Evolutionary conservation across 2,888 invertebrate species (phyloP).

Genomic region (Clostera curtula): DNA sequence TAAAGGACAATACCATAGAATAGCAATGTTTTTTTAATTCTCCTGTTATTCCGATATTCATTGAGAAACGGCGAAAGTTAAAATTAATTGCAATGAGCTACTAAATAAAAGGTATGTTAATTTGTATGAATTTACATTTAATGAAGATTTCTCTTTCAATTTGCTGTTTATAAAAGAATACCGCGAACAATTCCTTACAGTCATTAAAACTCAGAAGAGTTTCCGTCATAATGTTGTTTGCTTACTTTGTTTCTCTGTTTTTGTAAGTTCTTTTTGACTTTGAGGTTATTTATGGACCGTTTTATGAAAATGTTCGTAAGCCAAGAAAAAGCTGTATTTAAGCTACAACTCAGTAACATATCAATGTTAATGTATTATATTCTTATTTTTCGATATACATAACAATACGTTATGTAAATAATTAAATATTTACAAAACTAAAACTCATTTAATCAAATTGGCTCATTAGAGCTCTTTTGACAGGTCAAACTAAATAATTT

Average conservation of each 20-base stretch:
- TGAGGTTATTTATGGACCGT: constrained; percentile 8
- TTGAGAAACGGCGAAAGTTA: constrained; percentile 6
- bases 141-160: constrained; percentile 14
- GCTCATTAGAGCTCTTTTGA: no score
- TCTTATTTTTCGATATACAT: no score
- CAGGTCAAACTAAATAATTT: no score
- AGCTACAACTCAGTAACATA: no score
- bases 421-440: no score
- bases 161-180: constrained; percentile 11
- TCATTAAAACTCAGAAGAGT: constrained; percentile 11
- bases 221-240: constrained; percentile 11
- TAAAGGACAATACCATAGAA: no score
- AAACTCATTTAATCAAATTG: no score
- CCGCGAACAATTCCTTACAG: constrained; percentile 12
- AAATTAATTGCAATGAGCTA: constrained; percentile 14
- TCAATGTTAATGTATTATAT: no score
- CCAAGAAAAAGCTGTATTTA: no score
- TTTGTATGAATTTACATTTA: constrained; percentile 15
- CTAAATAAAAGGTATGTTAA: constrained; percentile 15
- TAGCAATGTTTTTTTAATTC: no score
- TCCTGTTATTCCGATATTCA: constrained; percentile 4
- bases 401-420: no score
- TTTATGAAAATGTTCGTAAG: no score
- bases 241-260: constrained; percentile 9
- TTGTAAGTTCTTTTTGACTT: constrained; percentile 10